phyloP scores from a whole-genome alignment of 2,113 vertebrate genomes.

The Marmota monax region DNA sequence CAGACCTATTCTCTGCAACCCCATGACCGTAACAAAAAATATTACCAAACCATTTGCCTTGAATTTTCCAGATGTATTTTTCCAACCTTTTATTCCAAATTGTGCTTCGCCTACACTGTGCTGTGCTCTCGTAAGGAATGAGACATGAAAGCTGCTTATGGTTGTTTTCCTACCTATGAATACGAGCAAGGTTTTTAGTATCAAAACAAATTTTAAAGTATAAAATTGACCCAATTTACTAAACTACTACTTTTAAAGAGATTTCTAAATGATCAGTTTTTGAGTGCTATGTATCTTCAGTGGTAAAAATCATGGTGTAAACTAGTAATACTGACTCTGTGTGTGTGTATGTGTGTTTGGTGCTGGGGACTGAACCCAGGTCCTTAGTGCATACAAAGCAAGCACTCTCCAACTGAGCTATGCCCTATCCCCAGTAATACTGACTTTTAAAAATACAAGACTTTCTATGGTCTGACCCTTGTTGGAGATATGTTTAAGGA shows the following conservation, averaged over 20 bases:
- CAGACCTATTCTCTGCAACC: neutral
- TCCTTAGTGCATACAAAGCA: no score
- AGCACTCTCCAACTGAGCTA: no score
- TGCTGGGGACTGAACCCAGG: no score
- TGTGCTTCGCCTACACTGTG: neutral
- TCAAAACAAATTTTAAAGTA: conserved; percentile 36
- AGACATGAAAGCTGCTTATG: conserved; percentile 1
- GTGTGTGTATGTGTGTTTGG: neutral
- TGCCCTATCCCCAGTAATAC: neutral
- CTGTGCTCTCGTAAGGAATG: neutral
- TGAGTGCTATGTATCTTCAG: neutral
- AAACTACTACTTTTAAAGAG: neutral
- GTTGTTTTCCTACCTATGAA: conserved; percentile 5
- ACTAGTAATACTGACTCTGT: neutral
- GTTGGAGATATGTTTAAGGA: neutral
- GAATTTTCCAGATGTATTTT: conserved; percentile 47
- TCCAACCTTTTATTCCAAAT: conserved; percentile 21
- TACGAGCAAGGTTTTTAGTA: neutral
- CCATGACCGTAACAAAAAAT: neutral
- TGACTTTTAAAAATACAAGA: neutral
- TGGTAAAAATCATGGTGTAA: neutral
- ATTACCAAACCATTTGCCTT: neutral
- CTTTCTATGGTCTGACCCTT: neutral
- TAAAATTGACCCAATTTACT: conserved; percentile 34
- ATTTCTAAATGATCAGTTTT: neutral